phyloP scores from a whole-genome alignment of 2,113 vertebrate species.

The Hassar affinis region DNA sequence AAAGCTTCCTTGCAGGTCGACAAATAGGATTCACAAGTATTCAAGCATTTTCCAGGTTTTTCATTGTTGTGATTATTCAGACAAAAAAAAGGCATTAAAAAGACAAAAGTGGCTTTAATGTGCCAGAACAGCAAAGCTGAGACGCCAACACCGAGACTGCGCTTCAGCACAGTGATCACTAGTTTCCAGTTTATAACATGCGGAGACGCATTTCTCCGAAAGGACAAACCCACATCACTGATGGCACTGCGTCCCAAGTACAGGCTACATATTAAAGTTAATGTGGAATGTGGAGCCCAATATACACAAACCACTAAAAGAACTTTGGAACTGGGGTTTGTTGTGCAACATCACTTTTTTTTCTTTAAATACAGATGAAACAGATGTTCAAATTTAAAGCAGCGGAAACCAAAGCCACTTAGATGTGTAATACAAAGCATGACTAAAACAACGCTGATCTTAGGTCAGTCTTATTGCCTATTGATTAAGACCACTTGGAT shows the following conservation, averaged over 20 bases:
- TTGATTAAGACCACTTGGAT: neutral
- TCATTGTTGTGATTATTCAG: constrained; percentile 67
- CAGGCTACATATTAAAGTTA: neutral
- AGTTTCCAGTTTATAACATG: constrained; percentile 32
- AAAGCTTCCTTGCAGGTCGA: constrained; percentile 63
- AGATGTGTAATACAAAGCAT: neutral
- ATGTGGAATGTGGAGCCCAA: constrained; percentile 4
- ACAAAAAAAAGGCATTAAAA: constrained; percentile 64
- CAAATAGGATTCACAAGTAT: constrained; percentile 66
- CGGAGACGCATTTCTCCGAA: neutral
- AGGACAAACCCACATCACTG: neutral
- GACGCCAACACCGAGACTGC: neutral
- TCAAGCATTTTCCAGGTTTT: constrained; percentile 83
- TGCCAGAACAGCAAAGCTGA: constrained; percentile 26
- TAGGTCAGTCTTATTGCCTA: neutral
- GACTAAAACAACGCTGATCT: neutral
- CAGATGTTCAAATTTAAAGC: constrained; percentile 1
- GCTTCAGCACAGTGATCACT: constrained; percentile 2
- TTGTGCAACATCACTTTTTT: constrained; percentile 10
- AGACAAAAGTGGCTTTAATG: constrained; percentile 56
- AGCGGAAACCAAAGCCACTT: constrained; percentile 5
- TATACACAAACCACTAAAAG: neutral
- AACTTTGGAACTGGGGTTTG: constrained; percentile 19
- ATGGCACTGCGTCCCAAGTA: neutral
- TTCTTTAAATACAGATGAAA: neutral